phyloP scores from a whole-genome alignment of 2,797 vertebrate genomes.

The Spheniscus humboldti region DNA sequence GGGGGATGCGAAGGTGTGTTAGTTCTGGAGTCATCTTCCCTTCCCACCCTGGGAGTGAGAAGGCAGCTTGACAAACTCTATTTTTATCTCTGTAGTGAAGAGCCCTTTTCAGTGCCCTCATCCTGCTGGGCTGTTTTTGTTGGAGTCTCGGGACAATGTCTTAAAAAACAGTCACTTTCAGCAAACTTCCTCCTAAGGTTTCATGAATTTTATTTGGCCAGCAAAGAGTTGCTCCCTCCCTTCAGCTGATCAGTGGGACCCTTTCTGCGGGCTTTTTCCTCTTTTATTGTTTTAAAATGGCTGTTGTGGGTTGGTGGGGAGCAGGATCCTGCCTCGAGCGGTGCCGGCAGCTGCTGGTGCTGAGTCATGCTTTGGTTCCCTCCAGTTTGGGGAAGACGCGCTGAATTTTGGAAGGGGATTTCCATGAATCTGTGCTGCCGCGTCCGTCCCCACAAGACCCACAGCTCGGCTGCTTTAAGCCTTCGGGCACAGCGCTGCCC shows the following conservation, averaged over 20 bases:
- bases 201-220: neutral
- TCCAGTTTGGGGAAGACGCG: neutral
- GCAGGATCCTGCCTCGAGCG: neutral
- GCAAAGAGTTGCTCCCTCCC: neutral
- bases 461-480: neutral
- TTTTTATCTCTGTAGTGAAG: slow-evolving; percentile 2
- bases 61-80: neutral
- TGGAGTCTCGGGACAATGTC: neutral
- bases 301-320: fast-evolving
- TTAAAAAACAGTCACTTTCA: neutral
- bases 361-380: neutral
- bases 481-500: neutral
- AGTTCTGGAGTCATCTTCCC: neutral
- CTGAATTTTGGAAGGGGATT: neutral
- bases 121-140: neutral
- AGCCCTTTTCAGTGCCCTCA: neutral
- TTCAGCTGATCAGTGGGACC: neutral
- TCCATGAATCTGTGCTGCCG: fast-evolving
- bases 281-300: neutral
- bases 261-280: neutral
- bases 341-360: neutral
- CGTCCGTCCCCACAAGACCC: fast-evolving
- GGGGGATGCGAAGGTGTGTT: neutral
- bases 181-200: neutral
- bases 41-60: neutral